A percentile compares a stretch with the other conserved stretches of the same genome.
These are phyloP conservation scores for Pseudopodoces humilis DNA, from an alignment of 2,113 vertebrate genomes.

Conservation along the genomic window DNA sequence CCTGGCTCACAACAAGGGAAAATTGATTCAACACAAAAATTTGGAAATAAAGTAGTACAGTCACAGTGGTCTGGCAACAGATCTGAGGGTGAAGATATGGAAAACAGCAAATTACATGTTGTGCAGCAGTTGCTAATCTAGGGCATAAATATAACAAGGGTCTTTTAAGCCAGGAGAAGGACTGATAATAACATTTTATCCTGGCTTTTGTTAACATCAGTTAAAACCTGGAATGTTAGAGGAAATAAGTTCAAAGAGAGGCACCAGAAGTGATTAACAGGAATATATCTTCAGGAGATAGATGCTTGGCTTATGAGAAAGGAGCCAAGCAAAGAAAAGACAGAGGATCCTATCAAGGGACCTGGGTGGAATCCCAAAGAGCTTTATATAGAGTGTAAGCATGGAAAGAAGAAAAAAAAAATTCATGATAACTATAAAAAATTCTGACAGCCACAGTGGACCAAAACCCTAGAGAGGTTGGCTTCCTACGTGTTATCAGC, in stretches of 20 bases:
- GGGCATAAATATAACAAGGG: neutral
- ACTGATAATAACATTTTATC: slow-evolving; percentile 24
- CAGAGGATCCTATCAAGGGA: neutral
- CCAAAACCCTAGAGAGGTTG: neutral
- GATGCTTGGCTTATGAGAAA: neutral
- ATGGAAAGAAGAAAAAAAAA: neutral
- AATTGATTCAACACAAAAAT: slow-evolving; percentile 50
- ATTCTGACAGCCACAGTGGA: neutral
- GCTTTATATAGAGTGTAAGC: neutral
- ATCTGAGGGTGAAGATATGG: slow-evolving; percentile 37
- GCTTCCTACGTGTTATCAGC: neutral
- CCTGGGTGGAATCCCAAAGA: neutral
- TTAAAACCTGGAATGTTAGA: neutral
- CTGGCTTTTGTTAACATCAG: slow-evolving; percentile 23
- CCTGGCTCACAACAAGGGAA: neutral
- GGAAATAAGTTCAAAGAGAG: slow-evolving; percentile 8
- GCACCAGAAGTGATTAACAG: slow-evolving; percentile 18
- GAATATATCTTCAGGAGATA: neutral
- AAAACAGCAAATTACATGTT: slow-evolving; percentile 25
- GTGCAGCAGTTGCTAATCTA: slow-evolving; percentile 20
- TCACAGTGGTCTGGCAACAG: slow-evolving; percentile 45
- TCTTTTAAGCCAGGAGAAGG: slow-evolving; percentile 6
- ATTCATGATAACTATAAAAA: neutral
- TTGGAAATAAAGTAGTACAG: slow-evolving; percentile 14
- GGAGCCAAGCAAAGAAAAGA: slow-evolving; percentile 1